These are phyloP conservation scores for Petromus typicus DNA, from an alignment of 2,113 vertebrate species.

Conservation along the genomic window DNA sequence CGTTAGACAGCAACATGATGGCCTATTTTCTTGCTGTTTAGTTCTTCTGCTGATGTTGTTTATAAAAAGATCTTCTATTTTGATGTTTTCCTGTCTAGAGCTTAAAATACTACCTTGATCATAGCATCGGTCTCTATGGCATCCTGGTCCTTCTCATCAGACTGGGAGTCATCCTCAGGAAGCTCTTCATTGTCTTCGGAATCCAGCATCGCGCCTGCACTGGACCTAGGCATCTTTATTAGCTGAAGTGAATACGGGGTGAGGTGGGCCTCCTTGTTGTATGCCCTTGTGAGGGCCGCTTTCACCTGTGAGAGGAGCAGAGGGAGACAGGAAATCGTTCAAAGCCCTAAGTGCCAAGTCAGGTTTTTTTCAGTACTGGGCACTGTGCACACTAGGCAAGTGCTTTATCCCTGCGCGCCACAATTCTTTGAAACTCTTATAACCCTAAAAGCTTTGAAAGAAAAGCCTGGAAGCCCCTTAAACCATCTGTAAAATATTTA, in stretches of 20 bases:
- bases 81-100: neutral
- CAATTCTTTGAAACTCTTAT: neutral
- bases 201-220: slow-evolving; percentile 61
- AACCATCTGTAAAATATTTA: slow-evolving; percentile 9
- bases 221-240: slow-evolving; percentile 89
- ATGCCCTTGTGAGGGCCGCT: slow-evolving; percentile 95
- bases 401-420: neutral
- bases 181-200: slow-evolving; percentile 84
- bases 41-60: neutral
- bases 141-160: slow-evolving; percentile 90
- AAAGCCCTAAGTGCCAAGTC: neutral
- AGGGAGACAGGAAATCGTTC: neutral
- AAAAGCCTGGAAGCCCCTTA: neutral
- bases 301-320: slow-evolving; percentile 91
- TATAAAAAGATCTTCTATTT: slow-evolving; percentile 2
- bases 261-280: slow-evolving; percentile 95
- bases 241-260: slow-evolving; percentile 93
- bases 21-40: neutral
- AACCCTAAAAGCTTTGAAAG: neutral
- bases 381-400: neutral
- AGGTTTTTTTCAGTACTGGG: neutral
- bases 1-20: neutral
- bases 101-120: slow-evolving; percentile 92
- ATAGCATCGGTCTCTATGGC: slow-evolving; percentile 92
- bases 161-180: slow-evolving; percentile 83